Evolutionary conservation across 2,113 vertebrate genomes (phyloP).

Genomic region (Phasianus colchicus): DNA sequence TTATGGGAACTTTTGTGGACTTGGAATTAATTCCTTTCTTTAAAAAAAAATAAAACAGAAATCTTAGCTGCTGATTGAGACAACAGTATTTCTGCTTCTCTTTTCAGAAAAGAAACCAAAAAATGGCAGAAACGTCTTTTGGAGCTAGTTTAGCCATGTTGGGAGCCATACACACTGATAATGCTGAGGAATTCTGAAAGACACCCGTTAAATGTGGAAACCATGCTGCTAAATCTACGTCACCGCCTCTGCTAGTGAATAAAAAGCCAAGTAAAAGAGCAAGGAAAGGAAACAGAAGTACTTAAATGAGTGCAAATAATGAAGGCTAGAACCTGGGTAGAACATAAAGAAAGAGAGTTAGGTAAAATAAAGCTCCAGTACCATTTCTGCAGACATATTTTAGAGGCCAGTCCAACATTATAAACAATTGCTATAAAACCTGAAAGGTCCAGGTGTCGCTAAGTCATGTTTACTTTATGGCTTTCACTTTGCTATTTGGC

Average conservation of each 20-base stretch:
- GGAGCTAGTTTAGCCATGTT: background rate
- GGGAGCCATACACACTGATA: slow-evolving; percentile 44
- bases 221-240: slow-evolving; percentile 28
- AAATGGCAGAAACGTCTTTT: slow-evolving; percentile 52
- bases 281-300: slow-evolving; percentile 33
- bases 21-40: background rate
- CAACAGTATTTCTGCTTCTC: slow-evolving; percentile 35
- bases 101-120: slow-evolving; percentile 35
- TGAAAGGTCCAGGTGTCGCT: slow-evolving; percentile 67
- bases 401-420: slow-evolving; percentile 67
- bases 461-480: slow-evolving; percentile 71
- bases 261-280: slow-evolving; percentile 60
- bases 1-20: slow-evolving; percentile 59
- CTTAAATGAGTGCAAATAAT: slow-evolving; percentile 46
- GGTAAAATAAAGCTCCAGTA: slow-evolving; percentile 7
- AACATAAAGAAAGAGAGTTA: slow-evolving; percentile 41
- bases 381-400: slow-evolving; percentile 40
- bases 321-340: slow-evolving; percentile 34
- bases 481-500: slow-evolving; percentile 71
- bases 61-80: slow-evolving; percentile 53
- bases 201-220: slow-evolving; percentile 44
- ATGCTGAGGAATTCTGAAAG: slow-evolving; percentile 63
- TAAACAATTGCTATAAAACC: slow-evolving; percentile 73
- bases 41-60: background rate
- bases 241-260: background rate